Percentiles rank a stretch among this genome's conserved stretches.
Evolutionary conservation across 2,113 vertebrate genomes (phyloP).

Genomic region (Chauna torquata): DNA sequence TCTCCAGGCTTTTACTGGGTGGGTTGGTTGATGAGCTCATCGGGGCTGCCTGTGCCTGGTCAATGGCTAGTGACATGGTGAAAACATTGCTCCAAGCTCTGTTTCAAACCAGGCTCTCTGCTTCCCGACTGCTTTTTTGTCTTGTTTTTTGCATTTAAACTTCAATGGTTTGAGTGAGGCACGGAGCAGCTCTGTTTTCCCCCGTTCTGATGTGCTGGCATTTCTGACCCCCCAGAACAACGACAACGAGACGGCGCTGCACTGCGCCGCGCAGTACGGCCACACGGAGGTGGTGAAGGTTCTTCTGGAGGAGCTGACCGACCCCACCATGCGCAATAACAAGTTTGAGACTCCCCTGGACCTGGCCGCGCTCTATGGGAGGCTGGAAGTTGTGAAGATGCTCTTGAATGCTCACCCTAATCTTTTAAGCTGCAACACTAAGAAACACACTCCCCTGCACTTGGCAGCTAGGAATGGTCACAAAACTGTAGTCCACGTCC

Average conservation of each 20-base stretch:
- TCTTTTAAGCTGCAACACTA: constrained; percentile 92
- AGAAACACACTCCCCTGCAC: constrained; percentile 95
- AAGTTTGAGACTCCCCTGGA: constrained; percentile 97
- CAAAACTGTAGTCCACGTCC: constrained; percentile 90
- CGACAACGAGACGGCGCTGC: constrained; percentile 96
- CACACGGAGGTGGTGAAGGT: constrained; percentile 93
- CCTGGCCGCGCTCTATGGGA: constrained; percentile 92
- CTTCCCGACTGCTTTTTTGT: constrained; percentile 3
- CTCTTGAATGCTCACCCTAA: constrained; percentile 95
- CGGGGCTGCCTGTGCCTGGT: background rate
- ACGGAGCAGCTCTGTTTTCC: background rate
- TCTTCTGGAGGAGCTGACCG: constrained; percentile 94
- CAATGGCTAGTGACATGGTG: background rate
- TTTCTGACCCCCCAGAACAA: constrained; percentile 86
- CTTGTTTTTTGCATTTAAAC: constrained; percentile 58
- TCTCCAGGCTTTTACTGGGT: background rate
- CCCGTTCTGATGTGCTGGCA: background rate
- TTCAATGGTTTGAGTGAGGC: background rate
- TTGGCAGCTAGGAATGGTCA: constrained; percentile 95
- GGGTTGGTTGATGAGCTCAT: rapidly evolving
- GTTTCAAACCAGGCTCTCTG: background rate
- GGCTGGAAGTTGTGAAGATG: constrained; percentile 97
- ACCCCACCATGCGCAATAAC: constrained; percentile 98
- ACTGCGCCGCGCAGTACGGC: constrained; percentile 96
- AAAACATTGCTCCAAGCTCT: background rate